phyloP scores from a whole-genome alignment of 2,888 invertebrate genomes.

The Caenorhabditis wallacei region DNA sequence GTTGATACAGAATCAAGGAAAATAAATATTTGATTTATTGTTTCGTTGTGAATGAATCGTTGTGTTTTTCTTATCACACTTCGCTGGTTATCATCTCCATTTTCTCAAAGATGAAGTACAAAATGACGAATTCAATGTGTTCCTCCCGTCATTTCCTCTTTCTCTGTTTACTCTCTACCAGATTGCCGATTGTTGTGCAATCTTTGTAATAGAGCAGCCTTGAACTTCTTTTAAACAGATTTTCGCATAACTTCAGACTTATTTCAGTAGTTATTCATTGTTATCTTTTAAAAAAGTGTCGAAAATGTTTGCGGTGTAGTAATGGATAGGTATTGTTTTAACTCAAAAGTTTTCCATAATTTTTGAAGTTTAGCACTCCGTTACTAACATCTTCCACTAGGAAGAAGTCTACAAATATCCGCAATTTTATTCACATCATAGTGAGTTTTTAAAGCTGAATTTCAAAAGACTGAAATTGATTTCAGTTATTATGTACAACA shows the following conservation, averaged over 20 bases:
- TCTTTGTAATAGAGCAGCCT: background rate
- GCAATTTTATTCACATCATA: conserved; percentile 33
- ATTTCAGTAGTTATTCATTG: background rate
- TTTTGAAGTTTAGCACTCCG: conserved; percentile 9
- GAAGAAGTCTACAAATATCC: conserved; percentile 14
- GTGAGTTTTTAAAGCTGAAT: conserved; percentile 13
- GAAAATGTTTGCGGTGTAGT: background rate
- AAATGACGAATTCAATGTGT: conserved; percentile 1
- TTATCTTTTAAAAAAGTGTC: background rate
- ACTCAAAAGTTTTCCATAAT: background rate
- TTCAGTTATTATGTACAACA: conserved; percentile 71
- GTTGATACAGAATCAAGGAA: conserved; percentile 44
- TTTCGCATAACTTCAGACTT: background rate
- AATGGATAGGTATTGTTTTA: conserved; percentile 40
- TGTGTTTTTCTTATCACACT: too few species aligned
- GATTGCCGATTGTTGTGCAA: conserved; percentile 53
- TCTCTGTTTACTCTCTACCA: background rate
- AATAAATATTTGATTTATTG: background rate
- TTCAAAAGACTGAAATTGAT: background rate
- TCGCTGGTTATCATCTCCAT: too few species aligned
- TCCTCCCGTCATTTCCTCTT: conserved; percentile 12
- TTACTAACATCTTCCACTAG: conserved; percentile 5
- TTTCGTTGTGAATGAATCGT: background rate
- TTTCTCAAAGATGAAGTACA: background rate
- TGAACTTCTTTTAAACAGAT: background rate